phyloP scores from a whole-genome alignment of 2,888 invertebrate species.

The Scaptomyza parva region DNA sequence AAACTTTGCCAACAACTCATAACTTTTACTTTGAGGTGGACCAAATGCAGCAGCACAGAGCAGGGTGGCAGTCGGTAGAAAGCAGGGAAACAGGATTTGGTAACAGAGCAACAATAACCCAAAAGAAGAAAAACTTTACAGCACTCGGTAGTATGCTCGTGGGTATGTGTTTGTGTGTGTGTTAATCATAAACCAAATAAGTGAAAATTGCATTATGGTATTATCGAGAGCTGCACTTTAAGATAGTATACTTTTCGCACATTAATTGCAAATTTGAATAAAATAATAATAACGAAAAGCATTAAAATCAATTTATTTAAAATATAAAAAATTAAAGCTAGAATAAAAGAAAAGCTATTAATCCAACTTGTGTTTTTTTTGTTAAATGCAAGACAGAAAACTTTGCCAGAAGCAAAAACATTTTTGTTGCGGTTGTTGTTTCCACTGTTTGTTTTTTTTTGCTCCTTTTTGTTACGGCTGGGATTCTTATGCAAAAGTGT shows the following conservation, averaged over 20 bases:
- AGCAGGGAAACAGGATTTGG: conserved; percentile 16
- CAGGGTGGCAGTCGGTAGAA: neutral
- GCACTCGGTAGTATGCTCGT: conserved; percentile 16
- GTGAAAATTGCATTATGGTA: conserved; percentile 33
- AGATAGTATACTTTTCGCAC: conserved; percentile 5
- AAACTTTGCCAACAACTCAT: conserved; percentile 74
- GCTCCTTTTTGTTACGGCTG: conserved; percentile 55
- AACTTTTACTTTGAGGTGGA: conserved; percentile 76
- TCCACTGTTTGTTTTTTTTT: conserved; percentile 13
- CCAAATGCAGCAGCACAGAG: conserved; percentile 41
- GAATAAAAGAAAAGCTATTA: neutral
- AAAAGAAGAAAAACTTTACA: conserved; percentile 70
- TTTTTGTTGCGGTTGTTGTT: conserved; percentile 46
- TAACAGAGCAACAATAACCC: conserved; percentile 65
- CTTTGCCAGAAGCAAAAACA: conserved; percentile 63
- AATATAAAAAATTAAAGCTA: too few relatives aligned
- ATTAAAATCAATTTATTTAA: too few relatives aligned
- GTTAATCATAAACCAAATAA: conserved; percentile 78
- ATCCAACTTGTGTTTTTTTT: neutral
- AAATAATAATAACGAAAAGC: too few relatives aligned
- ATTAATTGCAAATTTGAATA: neutral
- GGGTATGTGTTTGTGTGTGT: conserved; percentile 45
- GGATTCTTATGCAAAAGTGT: conserved; percentile 71
- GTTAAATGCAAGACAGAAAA: conserved; percentile 43
- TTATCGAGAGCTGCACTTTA: conserved; percentile 8